Percentiles rank a stretch among this genome's conserved stretches.
These are phyloP conservation scores for Sebastes miniatus DNA, from an alignment of 2,797 vertebrate genomes.

Conservation along the genomic window DNA sequence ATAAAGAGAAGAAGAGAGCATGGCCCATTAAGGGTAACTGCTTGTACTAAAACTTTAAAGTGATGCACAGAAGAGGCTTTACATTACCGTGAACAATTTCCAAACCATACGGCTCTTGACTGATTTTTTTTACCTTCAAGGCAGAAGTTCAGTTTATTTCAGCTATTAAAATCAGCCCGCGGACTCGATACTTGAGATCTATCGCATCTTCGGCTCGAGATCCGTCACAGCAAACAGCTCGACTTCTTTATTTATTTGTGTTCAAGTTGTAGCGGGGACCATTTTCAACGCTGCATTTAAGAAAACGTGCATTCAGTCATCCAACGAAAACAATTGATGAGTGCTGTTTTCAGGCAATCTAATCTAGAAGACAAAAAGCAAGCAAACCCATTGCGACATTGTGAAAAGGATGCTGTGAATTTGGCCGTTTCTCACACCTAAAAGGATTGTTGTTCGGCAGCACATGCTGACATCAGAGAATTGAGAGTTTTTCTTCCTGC, in stretches of 20 bases:
- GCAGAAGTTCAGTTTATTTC: conserved; percentile 41
- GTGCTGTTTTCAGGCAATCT: neutral
- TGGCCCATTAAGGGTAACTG: conserved; percentile 59
- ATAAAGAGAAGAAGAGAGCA: conserved; percentile 64
- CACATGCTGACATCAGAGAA: neutral
- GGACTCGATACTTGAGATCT: conserved; percentile 21
- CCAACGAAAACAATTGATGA: conserved; percentile 8
- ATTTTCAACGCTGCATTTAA: conserved; percentile 12
- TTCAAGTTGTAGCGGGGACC: neutral
- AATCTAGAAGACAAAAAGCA: conserved; percentile 26
- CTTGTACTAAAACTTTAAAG: conserved; percentile 64
- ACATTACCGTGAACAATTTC: conserved; percentile 44
- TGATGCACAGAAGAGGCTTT: conserved; percentile 44
- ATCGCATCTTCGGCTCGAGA: conserved; percentile 12
- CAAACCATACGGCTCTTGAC: conserved; percentile 23
- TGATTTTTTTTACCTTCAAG: conserved; percentile 34
- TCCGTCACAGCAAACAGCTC: conserved; percentile 4
- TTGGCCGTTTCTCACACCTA: neutral
- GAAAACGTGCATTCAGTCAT: conserved; percentile 1
- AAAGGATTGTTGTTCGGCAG: neutral
- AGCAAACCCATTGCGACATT: neutral
- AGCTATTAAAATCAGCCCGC: conserved; percentile 27
- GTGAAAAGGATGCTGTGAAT: conserved; percentile 1
- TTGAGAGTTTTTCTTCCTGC: neutral
- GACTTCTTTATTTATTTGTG: neutral